Base-by-base conservation (phyloP, 2,888 invertebrate genomes). In the Ophraella communa region DNA sequence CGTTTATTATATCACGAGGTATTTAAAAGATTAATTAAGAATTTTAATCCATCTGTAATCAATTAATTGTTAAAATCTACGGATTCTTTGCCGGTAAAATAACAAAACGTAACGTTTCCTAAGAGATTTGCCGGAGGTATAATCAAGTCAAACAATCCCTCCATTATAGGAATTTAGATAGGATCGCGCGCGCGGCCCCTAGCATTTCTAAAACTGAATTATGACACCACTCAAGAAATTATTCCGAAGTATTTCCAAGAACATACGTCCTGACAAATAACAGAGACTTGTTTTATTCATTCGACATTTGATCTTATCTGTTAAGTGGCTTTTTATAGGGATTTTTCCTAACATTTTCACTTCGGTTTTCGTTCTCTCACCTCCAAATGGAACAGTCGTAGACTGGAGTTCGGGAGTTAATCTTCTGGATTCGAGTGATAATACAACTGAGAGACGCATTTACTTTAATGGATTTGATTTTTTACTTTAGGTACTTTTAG, bases 261-360 rank as follows among this genome's bases (percentile, higher is more conserved):
- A 70, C 73, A 71, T 73, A 70, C 70, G 71, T 73, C 69, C 67
- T 57, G 66, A 61, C 68, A 70, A 68, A 71, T 27, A 49, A n/a
- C n/a, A n/a, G 14, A 66, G 70, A 73, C 65, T 69, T 58, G 65
- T 70, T 71, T 73, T 72, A 71, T 70, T 71, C 69, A 71, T 73
- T 72, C 74, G 72, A 71, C 72, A 72, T 71, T 68, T 73, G 73
- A 74, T 74, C 71, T 73, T 73, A 74, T 73, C 74, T 65, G 61
- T 71, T 72, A 71, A 74, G 72, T 73, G 73, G 73, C 68, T 75
- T 68, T 73, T 71, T 69, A 64, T 71, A 70, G 64, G 65, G 69
- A 70, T 74, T 72, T 71, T 70, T 62, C 58, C 59, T 61, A 65
- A 58, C 67, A 55, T 55, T 59, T 59, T 45, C 55, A 55, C 61